These are phyloP conservation scores for Siderastrea radians DNA, from an alignment of 92 coral and sea anemone species.

Conservation along the genomic window DNA sequence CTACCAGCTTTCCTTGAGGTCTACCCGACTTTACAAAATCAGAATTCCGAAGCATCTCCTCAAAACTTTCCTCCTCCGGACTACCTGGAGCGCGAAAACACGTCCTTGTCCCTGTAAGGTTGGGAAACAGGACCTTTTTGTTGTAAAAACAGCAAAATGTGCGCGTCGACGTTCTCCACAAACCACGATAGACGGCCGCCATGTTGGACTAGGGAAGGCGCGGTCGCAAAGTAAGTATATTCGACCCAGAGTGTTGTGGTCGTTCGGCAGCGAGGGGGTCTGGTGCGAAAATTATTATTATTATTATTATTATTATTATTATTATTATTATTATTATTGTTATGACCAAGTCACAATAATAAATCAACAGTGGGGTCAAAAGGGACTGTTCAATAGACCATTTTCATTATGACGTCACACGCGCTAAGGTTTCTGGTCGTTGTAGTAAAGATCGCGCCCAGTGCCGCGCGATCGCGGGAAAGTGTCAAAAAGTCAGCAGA, in stretches of 20 bases:
- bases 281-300: not conserved
- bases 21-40: conserved; percentile 90
- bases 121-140: not conserved
- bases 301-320: no score
- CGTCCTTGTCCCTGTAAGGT: not conserved
- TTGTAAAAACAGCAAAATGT: not conserved
- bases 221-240: not conserved
- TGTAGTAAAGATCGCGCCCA: no score
- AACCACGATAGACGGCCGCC: conserved; percentile 5
- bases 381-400: no score
- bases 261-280: not conserved
- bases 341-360: no score
- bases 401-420: no score
- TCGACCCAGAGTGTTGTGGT: not conserved
- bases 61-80: conserved; percentile 73
- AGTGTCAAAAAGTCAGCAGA: no score
- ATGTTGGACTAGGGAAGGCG: conserved; percentile 22
- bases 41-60: conserved; percentile 86
- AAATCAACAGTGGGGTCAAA: no score
- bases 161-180: not conserved
- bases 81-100: conserved; percentile 23
- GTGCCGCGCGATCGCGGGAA: no score
- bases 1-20: conserved; percentile 77
- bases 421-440: no score
- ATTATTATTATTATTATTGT: no score